Evolutionary conservation across 2,113 vertebrate genomes (phyloP), one percentile per base, ranked within the genome.

Genomic region (Trinectes maculatus): DNA sequence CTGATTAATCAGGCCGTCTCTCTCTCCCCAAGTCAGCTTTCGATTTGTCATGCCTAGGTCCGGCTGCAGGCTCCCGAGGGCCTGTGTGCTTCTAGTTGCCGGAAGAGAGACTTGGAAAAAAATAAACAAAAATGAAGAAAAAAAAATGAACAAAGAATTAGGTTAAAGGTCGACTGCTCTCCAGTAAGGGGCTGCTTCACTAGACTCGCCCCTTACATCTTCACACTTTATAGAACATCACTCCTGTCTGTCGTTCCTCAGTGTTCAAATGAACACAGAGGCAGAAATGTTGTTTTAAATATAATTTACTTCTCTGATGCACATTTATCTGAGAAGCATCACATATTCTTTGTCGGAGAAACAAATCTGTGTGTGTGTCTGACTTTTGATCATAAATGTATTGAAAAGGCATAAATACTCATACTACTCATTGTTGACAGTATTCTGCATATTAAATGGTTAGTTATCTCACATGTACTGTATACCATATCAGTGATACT

Each of bases 31-130:
- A 87, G 79, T 88, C 90, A 84, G 89, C 88, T 88, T 88, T 91
- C 86, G 89, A 84, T 87, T 86, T 73, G 90, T 91, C 90, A 91
- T 91, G 90, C 90, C 90, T 91, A 83, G 86, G 85, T 91, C 90
- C 87, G 87, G 89, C 90, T 77, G 90, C 87, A 91, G 90, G 90
- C 90, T 90, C 86, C 87, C 78, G 58, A 79, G 83, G 87, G 90
- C 90, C 90, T 81, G 89, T 87, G 86, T 69, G 88, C 88, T 88
- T 90, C 89, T 89, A 90, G 87, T 82, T 88, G 86, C 85, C 89
- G 74, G 89, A 91, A 87, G 83, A 89, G 86, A 91, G 86, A 91
- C 89, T 90, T 91, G 82, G 85, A 89, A 90, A 91, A 84, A 89
- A 82, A 31, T 5, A 31, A 31, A 31, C 4, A 31, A 31, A 31